Evolutionary conservation across 2,797 vertebrate species (phyloP), one percentile per base, ranked within the genome.

Genomic region (Hippocampus kuda): DNA sequence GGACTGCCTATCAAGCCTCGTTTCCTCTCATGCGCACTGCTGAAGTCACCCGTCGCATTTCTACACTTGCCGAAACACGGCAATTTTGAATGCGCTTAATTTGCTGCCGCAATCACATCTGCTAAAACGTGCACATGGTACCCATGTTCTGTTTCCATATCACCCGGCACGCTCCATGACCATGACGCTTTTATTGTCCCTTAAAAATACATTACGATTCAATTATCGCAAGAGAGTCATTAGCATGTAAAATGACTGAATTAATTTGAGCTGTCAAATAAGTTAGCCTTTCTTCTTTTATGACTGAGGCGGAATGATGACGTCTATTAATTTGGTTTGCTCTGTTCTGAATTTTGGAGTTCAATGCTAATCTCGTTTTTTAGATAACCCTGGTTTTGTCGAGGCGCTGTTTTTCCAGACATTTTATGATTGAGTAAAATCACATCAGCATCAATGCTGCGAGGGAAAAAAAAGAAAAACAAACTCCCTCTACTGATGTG

Each of bases 181-280:
- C 63, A 65, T 72, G 70, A 77, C 84, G 80, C 69, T 84, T 83
- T 83, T 83, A 85, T 84, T 79, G 78, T 84, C 68, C 65, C 63
- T 70, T 80, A 82, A 77, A 82, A 77, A 79, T 78, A 7, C 77
- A 86, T 87, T 86, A 80, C 70, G 15, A 82, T 84, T 84, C 79
- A 84, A 86, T 87, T 82, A 82, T 78, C 72, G 66, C 54, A 79
- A 74, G 88, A 87, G 78, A 77, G 70, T 70, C 81, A 83, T 78
- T 79, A 78, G 38, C 71, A 70, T 77, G 85, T 86, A 79, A 79
- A 79, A 80, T 72, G 64, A 6, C 42, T 86, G 73, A 85, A 86
- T 85, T 84, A 72, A 85, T 80, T 81, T 77, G 26, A 71, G 54
- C 72, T 81, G 73, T 76, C 75, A 72, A 85, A 76, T 73, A 73